Conservation (phyloP, 1,140 invertebrate genomes). For the Bombus affinis region DNA sequence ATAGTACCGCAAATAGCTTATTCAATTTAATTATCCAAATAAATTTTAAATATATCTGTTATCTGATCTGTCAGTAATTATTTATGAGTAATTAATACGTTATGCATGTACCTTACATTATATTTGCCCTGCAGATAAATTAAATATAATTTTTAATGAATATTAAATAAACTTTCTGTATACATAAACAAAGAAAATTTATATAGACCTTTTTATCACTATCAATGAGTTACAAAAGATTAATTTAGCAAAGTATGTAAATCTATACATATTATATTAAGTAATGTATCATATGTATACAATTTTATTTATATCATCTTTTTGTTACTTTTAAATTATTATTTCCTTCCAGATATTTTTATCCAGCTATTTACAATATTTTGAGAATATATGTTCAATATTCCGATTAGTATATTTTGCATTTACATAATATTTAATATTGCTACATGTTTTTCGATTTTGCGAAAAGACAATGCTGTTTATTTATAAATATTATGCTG, state of each 20-base stretch:
- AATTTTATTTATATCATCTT: background rate
- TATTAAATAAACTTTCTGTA: background rate
- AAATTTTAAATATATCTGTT: background rate
- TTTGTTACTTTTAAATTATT: background rate
- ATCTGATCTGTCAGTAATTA: background rate
- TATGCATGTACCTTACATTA: background rate
- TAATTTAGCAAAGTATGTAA: background rate
- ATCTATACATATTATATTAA: background rate
- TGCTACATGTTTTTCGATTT: too few relatives aligned
- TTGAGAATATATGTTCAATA: background rate
- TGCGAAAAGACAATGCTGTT: background rate
- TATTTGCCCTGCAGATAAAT: background rate
- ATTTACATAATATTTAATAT: too few relatives aligned
- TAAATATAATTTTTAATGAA: background rate
- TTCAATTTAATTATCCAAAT: background rate
- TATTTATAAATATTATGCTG: background rate
- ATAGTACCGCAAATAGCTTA: too few relatives aligned
- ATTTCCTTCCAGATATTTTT: background rate
- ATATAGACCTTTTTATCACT: background rate
- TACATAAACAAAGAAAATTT: background rate
- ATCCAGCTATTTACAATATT: background rate
- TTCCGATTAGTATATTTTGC: background rate
- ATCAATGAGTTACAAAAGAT: background rate
- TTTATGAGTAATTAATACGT: background rate
- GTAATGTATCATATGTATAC: background rate